These are phyloP conservation scores for Apteryx mantelli DNA, from an alignment of 2,113 vertebrate genomes.

Conservation along the genomic window DNA sequence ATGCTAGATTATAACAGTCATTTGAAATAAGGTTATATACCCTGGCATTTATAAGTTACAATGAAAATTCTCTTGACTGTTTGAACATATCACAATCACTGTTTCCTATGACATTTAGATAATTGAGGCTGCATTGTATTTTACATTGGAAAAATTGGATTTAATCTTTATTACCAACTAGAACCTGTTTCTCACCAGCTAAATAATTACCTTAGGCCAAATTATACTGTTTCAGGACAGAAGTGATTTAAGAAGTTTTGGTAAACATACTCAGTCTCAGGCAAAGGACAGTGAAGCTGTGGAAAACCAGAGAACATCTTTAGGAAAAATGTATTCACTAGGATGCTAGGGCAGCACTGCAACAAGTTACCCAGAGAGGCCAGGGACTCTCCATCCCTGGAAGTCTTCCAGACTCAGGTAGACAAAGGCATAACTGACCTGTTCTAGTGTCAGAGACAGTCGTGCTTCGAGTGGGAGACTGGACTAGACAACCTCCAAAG, in stretches of 20 bases:
- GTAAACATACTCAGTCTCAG: not conserved
- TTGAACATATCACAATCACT: not conserved
- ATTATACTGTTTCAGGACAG: not conserved
- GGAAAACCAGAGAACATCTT: not conserved
- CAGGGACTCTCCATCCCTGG: not conserved
- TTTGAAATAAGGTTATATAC: conserved; percentile 39
- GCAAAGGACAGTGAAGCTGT: not conserved
- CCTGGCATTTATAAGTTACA: conserved; percentile 55
- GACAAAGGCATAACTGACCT: not conserved
- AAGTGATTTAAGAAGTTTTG: not conserved
- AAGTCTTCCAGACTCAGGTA: not conserved
- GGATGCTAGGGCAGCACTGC: not conserved
- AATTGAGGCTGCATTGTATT: not conserved
- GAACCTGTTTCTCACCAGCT: not conserved
- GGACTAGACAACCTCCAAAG: not conserved
- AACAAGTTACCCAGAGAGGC: not conserved
- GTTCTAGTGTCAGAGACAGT: not conserved
- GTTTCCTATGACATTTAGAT: not conserved
- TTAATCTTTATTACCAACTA: not conserved
- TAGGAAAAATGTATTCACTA: not conserved
- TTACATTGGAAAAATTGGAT: not conserved
- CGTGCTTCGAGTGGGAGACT: not conserved
- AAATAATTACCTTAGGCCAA: not conserved
- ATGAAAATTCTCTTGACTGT: not conserved
- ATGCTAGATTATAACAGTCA: not conserved